These are phyloP conservation scores for Prunella himalayana DNA, from an alignment of 2,113 vertebrate species.

Conservation along the genomic window DNA sequence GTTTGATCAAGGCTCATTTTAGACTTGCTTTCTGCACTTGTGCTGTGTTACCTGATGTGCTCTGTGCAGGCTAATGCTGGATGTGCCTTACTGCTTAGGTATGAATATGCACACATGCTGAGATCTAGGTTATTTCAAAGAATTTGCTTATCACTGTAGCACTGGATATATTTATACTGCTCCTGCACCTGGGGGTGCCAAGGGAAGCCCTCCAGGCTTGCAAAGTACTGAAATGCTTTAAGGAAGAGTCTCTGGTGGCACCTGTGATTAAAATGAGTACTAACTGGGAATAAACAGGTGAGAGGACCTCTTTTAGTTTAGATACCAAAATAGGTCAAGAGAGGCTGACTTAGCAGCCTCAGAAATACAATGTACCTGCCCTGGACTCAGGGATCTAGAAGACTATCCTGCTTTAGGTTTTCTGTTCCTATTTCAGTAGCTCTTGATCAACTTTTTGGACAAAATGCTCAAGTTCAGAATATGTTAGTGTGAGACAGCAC, in stretches of 20 bases:
- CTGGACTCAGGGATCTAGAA: not conserved
- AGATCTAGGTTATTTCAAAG: not conserved
- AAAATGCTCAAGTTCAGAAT: not conserved
- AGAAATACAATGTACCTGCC: not conserved
- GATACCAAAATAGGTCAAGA: not conserved
- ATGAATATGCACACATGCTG: not conserved
- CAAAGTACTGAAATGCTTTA: not conserved
- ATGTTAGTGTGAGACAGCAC: not conserved
- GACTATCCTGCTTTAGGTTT: not conserved
- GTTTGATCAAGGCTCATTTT: slow-evolving; percentile 76
- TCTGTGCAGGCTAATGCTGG: not conserved
- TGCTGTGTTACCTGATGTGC: slow-evolving; percentile 28
- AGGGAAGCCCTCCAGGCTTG: not conserved
- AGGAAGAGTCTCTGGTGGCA: not conserved
- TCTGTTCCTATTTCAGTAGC: not conserved
- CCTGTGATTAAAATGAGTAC: not conserved
- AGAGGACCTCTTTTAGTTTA: not conserved
- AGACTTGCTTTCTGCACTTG: slow-evolving; percentile 33
- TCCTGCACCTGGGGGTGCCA: not conserved
- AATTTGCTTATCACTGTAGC: not conserved
- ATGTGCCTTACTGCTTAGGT: not conserved
- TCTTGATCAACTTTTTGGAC: not conserved
- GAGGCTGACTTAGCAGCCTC: not conserved
- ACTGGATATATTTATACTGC: not conserved
- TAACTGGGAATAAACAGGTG: not conserved